phyloP scores from a whole-genome alignment of 2,888 invertebrate genomes.

The Cybosia mesomella region DNA sequence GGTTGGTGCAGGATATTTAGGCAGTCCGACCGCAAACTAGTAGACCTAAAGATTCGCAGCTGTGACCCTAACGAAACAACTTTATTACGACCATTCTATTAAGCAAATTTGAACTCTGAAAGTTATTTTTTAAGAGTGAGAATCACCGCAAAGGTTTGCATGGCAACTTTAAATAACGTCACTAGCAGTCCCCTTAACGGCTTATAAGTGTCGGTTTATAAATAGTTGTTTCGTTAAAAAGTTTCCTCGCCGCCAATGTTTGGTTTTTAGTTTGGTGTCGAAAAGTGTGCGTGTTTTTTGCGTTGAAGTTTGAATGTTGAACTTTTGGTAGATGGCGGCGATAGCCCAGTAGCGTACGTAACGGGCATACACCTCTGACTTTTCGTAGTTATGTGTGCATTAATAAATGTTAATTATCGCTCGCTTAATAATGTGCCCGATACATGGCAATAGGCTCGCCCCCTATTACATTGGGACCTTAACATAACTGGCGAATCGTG shows the following conservation, averaged over 20 bases:
- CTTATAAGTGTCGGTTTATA: conserved; percentile 49
- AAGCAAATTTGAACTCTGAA: conserved; percentile 31
- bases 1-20: conserved; percentile 69
- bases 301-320: not conserved
- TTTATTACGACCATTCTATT: not conserved
- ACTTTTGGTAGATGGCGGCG: too few species aligned
- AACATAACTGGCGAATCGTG: too few species aligned
- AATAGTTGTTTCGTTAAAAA: conserved; percentile 47
- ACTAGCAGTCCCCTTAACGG: conserved; percentile 44
- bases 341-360: too few species aligned
- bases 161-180: conserved; percentile 38
- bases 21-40: conserved; percentile 71
- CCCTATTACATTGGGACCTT: too few species aligned
- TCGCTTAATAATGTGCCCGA: too few species aligned
- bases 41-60: conserved; percentile 71
- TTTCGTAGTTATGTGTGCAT: too few species aligned
- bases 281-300: not conserved
- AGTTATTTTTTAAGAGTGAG: not conserved
- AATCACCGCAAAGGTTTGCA: not conserved
- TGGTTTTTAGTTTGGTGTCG: conserved; percentile 8
- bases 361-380: too few species aligned
- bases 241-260: conserved; percentile 40
- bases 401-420: too few species aligned
- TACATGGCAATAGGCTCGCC: too few species aligned
- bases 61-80: conserved; percentile 57